Base-by-base conservation (phyloP, 2,888 invertebrate genomes). In the Euproctis similis region DNA sequence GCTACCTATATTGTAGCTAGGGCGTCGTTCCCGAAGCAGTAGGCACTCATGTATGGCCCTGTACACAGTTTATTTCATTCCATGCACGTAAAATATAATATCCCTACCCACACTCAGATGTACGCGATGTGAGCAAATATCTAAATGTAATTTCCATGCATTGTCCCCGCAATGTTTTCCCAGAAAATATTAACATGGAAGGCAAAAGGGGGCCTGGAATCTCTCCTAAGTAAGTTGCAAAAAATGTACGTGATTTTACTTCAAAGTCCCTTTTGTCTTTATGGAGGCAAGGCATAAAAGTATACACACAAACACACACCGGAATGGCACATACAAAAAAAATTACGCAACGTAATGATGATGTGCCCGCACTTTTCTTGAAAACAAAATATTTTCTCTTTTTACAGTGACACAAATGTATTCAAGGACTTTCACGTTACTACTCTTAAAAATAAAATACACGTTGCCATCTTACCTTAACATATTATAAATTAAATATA, bases 161-260 rank as follows among this genome's bases (percentile, higher is more conserved):
- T 77, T 77, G 82, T 82, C 82, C 80, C 80, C 78, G 75, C 82
- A 80, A 81, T 82, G 82, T 84, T 81, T 84, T 77, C 73, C 78
- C 77, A 76, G 73, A 82, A 82, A 82, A 84, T 82, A 84, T 84
- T 82, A 82, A 84, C 84, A 82, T 81, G 68, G 70, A 75, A 76
- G 74, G 75, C 72, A 78, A 77, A n/a, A n/a, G n/a, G 81, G 78
- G 82, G 75, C n/a, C 81, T 78, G 80, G n/a, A 78, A 75, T 80
- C 80, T 81, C 73, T 81, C 75, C 75, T 84, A 82, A 84, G 84
- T 84, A 84, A 84, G 82, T 84, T 84, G 82, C 82, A 84, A 84
- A 84, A 84, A 84, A 84, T 82, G 80, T 84, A 84, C 84, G 84
- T 84, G 84, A 84, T 84, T 84, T 84, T 76, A 84, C 82, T 84